A percentile compares a stretch with the other conserved stretches of the same genome.
phyloP scores from a whole-genome alignment of 2,113 vertebrate species.

The Phaethornis superciliosus region DNA sequence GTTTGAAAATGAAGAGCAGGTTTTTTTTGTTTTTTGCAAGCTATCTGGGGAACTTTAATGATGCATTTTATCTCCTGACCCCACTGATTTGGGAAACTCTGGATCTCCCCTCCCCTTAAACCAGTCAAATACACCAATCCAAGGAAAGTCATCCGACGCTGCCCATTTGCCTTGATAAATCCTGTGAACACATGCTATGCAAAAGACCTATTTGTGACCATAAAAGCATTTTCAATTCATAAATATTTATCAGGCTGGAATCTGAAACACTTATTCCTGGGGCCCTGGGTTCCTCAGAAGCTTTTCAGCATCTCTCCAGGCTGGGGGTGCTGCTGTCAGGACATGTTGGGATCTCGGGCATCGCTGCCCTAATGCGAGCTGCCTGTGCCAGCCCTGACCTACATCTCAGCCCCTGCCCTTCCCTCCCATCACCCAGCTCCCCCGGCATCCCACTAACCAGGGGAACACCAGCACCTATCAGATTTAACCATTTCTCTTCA shows the following conservation, averaged over 20 bases:
- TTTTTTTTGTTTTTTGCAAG: background rate
- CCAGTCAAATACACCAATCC: background rate
- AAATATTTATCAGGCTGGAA: background rate
- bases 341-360: background rate
- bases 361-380: background rate
- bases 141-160: accelerated
- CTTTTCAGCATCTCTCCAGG: background rate
- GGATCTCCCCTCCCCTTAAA: no score
- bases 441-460: no score
- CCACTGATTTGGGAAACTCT: background rate
- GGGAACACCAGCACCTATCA: background rate
- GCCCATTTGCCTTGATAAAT: background rate
- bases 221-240: background rate
- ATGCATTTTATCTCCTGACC: background rate
- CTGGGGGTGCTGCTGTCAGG: accelerated
- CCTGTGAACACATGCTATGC: accelerated
- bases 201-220: background rate
- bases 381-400: background rate
- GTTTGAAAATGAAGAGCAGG: no score
- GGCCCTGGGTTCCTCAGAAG: background rate
- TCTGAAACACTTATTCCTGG: background rate
- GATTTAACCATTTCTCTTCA: background rate
- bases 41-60: background rate
- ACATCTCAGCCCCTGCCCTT: background rate
- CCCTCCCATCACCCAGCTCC: background rate